Evolutionary conservation across 2,888 invertebrate genomes (phyloP).

Genomic region (Caenorhabditis sinica): DNA sequence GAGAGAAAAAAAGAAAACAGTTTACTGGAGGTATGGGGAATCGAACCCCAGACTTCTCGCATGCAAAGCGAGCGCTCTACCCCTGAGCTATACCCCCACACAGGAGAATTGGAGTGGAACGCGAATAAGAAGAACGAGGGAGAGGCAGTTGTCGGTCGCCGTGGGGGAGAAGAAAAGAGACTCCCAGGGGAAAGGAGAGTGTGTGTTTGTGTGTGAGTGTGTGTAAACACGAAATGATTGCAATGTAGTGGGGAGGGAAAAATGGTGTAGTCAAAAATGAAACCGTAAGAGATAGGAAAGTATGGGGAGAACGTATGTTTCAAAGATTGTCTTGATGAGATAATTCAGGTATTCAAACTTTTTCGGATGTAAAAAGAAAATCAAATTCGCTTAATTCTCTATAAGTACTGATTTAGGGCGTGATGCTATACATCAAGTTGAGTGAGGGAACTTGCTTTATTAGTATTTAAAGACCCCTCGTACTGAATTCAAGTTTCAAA

Average conservation of each 20-base stretch:
- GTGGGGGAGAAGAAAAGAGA: background rate
- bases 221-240: background rate
- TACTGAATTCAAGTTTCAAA: no score
- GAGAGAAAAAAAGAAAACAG: constrained; percentile 19
- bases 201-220: background rate
- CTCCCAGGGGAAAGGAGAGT: background rate
- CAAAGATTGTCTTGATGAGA: no score
- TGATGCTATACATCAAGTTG: no score
- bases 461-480: no score
- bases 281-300: background rate
- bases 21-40: constrained; percentile 78
- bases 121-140: background rate
- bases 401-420: no score
- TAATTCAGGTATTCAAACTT: no score
- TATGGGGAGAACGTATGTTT: no score
- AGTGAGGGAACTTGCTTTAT: no score
- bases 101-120: background rate
- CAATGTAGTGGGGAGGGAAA: background rate
- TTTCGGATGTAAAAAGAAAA: no score
- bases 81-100: constrained; percentile 82
- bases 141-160: background rate
- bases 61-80: constrained; percentile 84
- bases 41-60: constrained; percentile 83
- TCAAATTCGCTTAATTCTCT: no score
- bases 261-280: background rate